Evolutionary conservation across 2,888 invertebrate species (phyloP), one percentile per base, ranked within the genome.

Genomic region (Cancer borealis): DNA sequence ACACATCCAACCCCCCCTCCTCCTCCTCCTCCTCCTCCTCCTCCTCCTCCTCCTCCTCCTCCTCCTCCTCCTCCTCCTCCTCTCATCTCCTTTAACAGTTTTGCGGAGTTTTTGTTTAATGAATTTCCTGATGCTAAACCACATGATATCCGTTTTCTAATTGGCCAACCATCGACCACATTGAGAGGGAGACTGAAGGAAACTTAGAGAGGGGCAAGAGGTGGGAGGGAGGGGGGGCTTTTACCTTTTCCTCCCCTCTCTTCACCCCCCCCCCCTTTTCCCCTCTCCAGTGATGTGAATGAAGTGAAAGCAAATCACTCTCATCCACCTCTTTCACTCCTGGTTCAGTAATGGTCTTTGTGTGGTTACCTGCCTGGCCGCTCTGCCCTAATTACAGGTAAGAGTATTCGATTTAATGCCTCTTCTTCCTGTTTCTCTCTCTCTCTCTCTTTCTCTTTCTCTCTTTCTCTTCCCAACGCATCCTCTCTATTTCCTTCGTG

Each of bases 81-180:
- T 47, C 88, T 47, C 47, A 3, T 47, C 47, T 88, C 47, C 79
- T 79, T 30, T 79, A 79, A 79, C 79, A 79, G 30, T 79, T 79
- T 79, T 79, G 79, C 30, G 79, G 6, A 79, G 79, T 79, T 79
- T 79, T 79, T 79, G 30, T 79, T 79, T 79, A 79, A 79, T 30
- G 79, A 79, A 79, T 79, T 79, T 79, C 79, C 79, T 79, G 79
- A 79, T 79, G 30, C 79, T 79, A 79, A 79, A 79, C 79, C 79
- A 79, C 79, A 79, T 30, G 79, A 79, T 79, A 30, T 26, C 79
- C 79, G 79, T 79, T 79, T 79, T 79, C 79, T 79, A 79, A 79
- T 79, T 79, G 79, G 30, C 30, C 30, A 6, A 79, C 26, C 79
- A 79, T 79, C 79, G 79, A 79, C 79, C 79, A 79, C 6, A 79